These are phyloP conservation scores for Epinotia bilunana DNA, from an alignment of 2,888 invertebrate genomes.

Conservation along the genomic window DNA sequence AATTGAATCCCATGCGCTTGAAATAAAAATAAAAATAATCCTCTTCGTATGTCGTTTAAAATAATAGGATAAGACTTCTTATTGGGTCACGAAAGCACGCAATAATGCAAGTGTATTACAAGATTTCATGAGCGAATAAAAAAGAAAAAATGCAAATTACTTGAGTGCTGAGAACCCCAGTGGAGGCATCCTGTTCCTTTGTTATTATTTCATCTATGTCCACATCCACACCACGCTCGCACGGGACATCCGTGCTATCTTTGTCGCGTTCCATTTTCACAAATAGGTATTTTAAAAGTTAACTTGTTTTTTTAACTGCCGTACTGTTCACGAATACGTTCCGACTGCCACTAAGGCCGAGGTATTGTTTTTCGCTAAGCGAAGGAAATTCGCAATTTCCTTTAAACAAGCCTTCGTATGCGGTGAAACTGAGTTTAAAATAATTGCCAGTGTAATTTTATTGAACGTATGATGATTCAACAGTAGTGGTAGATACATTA, in stretches of 20 bases:
- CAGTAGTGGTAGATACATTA: background rate
- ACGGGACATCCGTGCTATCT: constrained; percentile 45
- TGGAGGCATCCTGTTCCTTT: constrained; percentile 61
- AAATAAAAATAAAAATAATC: too few relatives aligned
- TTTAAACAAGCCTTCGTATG: constrained; percentile 47
- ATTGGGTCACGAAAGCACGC: background rate
- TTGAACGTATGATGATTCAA: constrained; percentile 10
- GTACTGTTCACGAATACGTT: constrained; percentile 16
- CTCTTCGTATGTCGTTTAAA: too few relatives aligned
- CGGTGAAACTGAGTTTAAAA: constrained; percentile 36
- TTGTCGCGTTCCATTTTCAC: constrained; percentile 53
- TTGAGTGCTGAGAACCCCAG: constrained; percentile 63
- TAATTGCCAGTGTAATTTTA: constrained; percentile 18
- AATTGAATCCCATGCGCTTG: too few relatives aligned
- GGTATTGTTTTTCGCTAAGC: constrained; percentile 50
- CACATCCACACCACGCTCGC: constrained; percentile 50
- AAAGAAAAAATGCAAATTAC: constrained; percentile 54
- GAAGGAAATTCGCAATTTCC: constrained; percentile 63
- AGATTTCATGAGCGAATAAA: background rate
- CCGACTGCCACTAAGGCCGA: constrained; percentile 11
- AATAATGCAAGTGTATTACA: background rate
- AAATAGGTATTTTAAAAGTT: constrained; percentile 57
- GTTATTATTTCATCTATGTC: constrained; percentile 60
- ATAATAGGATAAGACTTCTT: background rate
- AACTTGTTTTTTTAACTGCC: constrained; percentile 37